Conservation (phyloP, 2,888 invertebrate genomes). For the Apodemia hepburni region DNA sequence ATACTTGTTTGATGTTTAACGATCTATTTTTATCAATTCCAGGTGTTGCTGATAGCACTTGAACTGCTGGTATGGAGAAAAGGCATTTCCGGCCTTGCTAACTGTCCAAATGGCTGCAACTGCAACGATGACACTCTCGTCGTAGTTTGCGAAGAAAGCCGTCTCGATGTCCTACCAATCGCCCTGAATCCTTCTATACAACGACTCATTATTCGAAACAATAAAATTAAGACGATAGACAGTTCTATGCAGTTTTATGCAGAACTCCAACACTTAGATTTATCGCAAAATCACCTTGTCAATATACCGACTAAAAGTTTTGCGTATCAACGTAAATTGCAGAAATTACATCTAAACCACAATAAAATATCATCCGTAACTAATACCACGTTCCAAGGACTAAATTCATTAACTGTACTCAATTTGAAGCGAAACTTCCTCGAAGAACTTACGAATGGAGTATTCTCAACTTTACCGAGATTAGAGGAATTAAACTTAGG, state of each 20-base stretch:
- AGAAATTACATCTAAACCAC: constrained; percentile 90
- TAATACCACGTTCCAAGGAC: constrained; percentile 89
- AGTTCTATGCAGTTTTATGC: constrained; percentile 94
- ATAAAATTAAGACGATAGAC: constrained; percentile 93
- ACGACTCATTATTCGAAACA: constrained; percentile 90
- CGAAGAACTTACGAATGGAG: constrained; percentile 86
- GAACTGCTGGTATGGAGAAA: constrained; percentile 58
- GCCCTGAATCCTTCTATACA: constrained; percentile 95
- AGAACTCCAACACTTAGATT: constrained; percentile 90
- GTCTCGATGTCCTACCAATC: constrained; percentile 93
- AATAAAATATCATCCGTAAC: constrained; percentile 91
- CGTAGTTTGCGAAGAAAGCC: constrained; percentile 92
- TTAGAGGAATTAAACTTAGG: constrained; percentile 93
- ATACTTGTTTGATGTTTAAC: neutral
- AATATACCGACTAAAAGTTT: constrained; percentile 91
- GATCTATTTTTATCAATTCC: constrained; percentile 42
- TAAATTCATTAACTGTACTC: constrained; percentile 88
- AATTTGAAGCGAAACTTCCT: constrained; percentile 91
- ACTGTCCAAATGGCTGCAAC: constrained; percentile 92
- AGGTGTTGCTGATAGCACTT: constrained; percentile 63
- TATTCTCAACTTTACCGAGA: constrained; percentile 87
- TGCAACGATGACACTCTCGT: constrained; percentile 95
- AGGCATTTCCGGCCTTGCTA: constrained; percentile 82
- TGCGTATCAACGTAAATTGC: constrained; percentile 88
- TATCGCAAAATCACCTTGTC: constrained; percentile 91